Evolutionary conservation across 1,140 invertebrate species (phyloP).

Genomic region (Panagrolaimus sp.): DNA sequence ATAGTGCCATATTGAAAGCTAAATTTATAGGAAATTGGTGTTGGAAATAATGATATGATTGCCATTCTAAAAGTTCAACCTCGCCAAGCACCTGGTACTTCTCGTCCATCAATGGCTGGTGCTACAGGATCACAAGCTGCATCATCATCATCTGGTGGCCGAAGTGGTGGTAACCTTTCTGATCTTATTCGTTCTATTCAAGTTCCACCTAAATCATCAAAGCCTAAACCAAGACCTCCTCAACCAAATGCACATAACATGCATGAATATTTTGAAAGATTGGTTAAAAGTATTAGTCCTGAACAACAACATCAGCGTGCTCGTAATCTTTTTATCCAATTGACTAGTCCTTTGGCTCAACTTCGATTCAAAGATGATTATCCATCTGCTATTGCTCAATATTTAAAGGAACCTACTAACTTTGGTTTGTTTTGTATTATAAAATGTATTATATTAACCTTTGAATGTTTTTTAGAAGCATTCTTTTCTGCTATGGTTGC

Average conservation of each 20-base stretch:
- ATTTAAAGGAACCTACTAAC: not conserved
- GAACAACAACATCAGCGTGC: not conserved
- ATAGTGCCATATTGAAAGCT: not conserved
- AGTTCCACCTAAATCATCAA: not conserved
- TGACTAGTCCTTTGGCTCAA: not conserved
- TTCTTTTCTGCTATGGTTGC: not conserved
- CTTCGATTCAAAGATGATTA: constrained; percentile 1
- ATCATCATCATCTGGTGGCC: not conserved
- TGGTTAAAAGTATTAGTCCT: not conserved
- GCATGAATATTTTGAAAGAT: not conserved
- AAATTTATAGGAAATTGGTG: not conserved
- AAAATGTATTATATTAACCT: too few relatives aligned
- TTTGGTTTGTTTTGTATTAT: not conserved
- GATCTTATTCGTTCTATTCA: not conserved
- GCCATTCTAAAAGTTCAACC: not conserved
- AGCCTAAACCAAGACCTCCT: not conserved
- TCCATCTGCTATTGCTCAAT: not conserved
- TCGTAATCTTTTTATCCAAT: not conserved
- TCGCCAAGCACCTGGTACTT: not conserved
- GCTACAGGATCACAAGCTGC: not conserved
- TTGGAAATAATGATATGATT: constrained; percentile 5
- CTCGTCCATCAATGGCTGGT: not conserved
- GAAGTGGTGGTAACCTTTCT: not conserved
- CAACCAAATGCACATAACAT: not conserved
- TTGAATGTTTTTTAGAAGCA: not conserved